These are phyloP conservation scores for Formica selysi DNA, from an alignment of 1,140 invertebrate species.

Conservation along the genomic window DNA sequence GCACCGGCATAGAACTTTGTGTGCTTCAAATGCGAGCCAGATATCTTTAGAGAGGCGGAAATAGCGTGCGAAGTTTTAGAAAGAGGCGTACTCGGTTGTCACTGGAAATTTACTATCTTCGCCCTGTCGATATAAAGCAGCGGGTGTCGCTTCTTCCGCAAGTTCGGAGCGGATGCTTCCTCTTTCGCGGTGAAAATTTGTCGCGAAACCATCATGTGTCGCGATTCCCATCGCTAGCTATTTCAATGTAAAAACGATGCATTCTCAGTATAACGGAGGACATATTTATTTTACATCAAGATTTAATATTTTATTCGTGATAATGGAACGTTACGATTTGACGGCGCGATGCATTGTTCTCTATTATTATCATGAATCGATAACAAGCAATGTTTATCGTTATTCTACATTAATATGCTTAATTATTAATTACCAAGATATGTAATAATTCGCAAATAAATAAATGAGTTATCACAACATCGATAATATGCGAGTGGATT, in stretches of 20 bases:
- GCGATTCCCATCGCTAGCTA: not conserved
- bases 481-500: not conserved
- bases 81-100: constrained; percentile 56
- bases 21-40: constrained; percentile 49
- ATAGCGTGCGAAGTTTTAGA: constrained; percentile 53
- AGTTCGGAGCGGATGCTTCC: not conserved
- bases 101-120: constrained; percentile 54
- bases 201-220: constrained; percentile 34
- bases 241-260: not conserved
- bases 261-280: not conserved
- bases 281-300: not conserved
- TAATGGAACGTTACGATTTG: not conserved
- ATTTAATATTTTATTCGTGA: not conserved
- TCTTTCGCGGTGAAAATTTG: constrained; percentile 28
- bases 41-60: constrained; percentile 57
- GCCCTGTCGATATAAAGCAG: constrained; percentile 54
- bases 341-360: not conserved
- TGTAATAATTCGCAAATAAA: constrained; percentile 1
- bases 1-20: constrained; percentile 34
- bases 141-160: constrained; percentile 1
- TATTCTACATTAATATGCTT: not conserved
- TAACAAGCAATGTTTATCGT: not conserved
- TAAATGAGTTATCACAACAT: not conserved
- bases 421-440: not conserved
- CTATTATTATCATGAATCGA: not conserved